Conservation (phyloP, 2,113 vertebrate species). For the Carassius auratus region DNA sequence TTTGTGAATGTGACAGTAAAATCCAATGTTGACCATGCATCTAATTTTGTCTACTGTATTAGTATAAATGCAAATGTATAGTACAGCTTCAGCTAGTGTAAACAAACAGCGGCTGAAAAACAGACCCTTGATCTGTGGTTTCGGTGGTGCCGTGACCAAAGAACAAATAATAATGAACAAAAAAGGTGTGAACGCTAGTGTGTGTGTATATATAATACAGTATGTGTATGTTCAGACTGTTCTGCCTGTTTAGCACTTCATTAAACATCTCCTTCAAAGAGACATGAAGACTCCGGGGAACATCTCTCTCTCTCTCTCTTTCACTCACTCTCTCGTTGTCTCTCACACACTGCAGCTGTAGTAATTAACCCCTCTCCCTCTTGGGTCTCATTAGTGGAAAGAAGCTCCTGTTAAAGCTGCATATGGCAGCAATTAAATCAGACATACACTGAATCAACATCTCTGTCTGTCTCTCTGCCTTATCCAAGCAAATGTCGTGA, state of each 20-base stretch:
- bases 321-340: conserved; percentile 37
- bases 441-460: conserved; percentile 51
- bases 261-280: conserved; percentile 78
- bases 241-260: conserved; percentile 73
- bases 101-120: background rate
- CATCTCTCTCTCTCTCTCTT: conserved; percentile 28
- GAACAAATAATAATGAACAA: background rate
- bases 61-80: background rate
- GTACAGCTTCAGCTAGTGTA: background rate
- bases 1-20: too few species aligned
- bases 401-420: conserved; percentile 74
- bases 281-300: conserved; percentile 54
- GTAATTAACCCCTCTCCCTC: conserved; percentile 78
- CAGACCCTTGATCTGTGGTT: conserved; percentile 19
- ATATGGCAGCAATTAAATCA: conserved; percentile 76
- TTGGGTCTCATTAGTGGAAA: conserved; percentile 71
- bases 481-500: conserved; percentile 26
- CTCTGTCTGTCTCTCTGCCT: conserved; percentile 35
- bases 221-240: conserved; percentile 28
- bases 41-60: background rate
- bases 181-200: background rate
- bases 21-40: background rate
- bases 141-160: background rate
- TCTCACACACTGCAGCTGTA: conserved; percentile 68
- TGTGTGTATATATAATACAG: conserved; percentile 11